Conservation (phyloP, 2,113 vertebrate genomes). For the Bungarus multicinctus region DNA sequence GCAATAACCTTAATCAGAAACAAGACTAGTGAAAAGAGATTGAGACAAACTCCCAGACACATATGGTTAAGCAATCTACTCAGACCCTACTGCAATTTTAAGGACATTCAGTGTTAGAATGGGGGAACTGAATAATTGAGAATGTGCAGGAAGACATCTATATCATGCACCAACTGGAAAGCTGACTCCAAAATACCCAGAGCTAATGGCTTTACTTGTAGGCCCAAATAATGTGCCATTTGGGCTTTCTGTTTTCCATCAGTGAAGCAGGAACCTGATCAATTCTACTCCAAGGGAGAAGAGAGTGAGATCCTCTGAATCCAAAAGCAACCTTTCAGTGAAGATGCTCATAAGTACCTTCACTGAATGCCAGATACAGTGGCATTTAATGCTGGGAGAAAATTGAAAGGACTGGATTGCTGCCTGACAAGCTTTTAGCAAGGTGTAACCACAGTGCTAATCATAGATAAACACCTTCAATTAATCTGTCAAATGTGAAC, state of each 20-base stretch:
- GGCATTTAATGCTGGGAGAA: not conserved
- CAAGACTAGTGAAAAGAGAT: not conserved
- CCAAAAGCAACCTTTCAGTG: not conserved
- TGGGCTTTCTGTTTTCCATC: not conserved
- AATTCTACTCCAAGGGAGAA: not conserved
- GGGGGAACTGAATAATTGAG: not conserved
- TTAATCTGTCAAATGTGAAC: not conserved
- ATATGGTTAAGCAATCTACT: not conserved
- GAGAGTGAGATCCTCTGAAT: not conserved
- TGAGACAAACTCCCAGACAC: not conserved
- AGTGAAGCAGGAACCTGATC: not conserved
- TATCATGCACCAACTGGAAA: not conserved
- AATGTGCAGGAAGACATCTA: not conserved
- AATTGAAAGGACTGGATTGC: not conserved
- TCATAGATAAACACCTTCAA: not conserved
- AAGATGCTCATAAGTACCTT: not conserved
- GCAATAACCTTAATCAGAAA: not conserved
- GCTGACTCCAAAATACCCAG: not conserved
- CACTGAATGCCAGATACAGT: not conserved
- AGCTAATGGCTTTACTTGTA: not conserved
- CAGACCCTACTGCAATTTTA: not conserved
- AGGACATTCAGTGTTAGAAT: not conserved
- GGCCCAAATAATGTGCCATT: not conserved
- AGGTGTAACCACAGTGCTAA: not conserved
- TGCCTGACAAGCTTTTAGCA: not conserved